A percentile compares a stretch with the other conserved stretches of the same genome.
These are phyloP conservation scores for Zosterops borbonicus DNA, from an alignment of 2,113 vertebrate species.

Conservation along the genomic window DNA sequence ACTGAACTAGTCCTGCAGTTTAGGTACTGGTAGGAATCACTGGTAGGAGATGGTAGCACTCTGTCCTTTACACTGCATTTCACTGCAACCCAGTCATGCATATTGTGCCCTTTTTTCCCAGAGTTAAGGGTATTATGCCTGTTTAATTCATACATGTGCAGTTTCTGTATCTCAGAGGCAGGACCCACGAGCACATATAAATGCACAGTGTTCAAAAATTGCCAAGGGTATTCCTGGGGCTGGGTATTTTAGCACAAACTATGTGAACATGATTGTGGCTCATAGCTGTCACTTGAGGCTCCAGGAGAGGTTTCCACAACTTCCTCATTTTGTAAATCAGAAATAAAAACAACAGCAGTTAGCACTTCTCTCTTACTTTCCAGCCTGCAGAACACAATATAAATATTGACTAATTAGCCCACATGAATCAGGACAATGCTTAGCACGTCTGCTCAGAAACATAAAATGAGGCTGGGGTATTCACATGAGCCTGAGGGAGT, in stretches of 20 bases:
- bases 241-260: neutral
- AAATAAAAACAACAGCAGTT: neutral
- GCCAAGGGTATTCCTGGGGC: neutral
- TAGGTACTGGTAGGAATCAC: neutral
- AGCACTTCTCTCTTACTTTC: neutral
- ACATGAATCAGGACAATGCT: neutral
- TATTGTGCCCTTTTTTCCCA: neutral
- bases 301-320: neutral
- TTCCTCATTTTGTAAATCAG: neutral
- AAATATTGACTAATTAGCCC: conserved; percentile 27
- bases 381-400: neutral
- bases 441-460: neutral
- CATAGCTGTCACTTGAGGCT: neutral
- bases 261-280: neutral
- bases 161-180: neutral
- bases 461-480: neutral
- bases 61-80: neutral
- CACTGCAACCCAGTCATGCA: neutral
- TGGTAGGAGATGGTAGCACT: neutral
- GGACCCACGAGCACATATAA: neutral
- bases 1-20: neutral
- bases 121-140: neutral
- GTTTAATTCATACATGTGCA: neutral
- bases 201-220: neutral
- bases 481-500: neutral